Percentiles rank a stretch among this genome's conserved stretches.
phyloP scores from a whole-genome alignment of 2,888 invertebrate species.

The Tipula helvola region DNA sequence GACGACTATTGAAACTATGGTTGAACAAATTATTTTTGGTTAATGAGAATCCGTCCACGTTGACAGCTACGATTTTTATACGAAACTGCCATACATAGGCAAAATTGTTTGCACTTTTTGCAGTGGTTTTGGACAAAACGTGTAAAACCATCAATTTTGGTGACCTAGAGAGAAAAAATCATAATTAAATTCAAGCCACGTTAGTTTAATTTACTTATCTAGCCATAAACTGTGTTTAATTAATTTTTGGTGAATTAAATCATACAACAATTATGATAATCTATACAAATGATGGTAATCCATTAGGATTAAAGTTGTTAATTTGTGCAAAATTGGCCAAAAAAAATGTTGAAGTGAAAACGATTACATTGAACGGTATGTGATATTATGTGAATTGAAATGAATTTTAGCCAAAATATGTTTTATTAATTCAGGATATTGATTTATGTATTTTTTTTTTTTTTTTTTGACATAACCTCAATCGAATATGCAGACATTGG shows the following conservation, averaged over 20 bases:
- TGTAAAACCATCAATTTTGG: neutral
- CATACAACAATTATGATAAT: slow-evolving; percentile 46
- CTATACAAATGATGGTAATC: slow-evolving; percentile 64
- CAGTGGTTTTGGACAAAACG: neutral
- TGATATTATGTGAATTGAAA: slow-evolving; percentile 29
- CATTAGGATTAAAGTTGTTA: slow-evolving; percentile 59
- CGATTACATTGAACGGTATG: slow-evolving; percentile 49
- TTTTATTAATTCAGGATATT: too few species aligned
- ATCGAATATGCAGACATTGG: slow-evolving; percentile 33
- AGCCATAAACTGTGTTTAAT: neutral
- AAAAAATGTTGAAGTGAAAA: slow-evolving; percentile 41
- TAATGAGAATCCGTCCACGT: neutral
- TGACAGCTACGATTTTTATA: neutral
- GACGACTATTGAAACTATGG: neutral
- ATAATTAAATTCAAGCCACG: neutral
- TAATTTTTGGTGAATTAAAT: neutral
- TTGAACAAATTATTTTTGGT: neutral
- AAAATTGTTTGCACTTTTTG: too few species aligned
- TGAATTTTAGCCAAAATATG: neutral
- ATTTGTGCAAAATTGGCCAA: slow-evolving; percentile 54
- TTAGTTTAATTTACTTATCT: neutral
- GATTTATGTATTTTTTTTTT: neutral
- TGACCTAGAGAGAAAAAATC: neutral
- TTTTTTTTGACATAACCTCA: slow-evolving; percentile 5
- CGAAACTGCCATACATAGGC: too few species aligned